Conservation (phyloP, 2,888 invertebrate genomes). For the Nymphalis c-album region DNA sequence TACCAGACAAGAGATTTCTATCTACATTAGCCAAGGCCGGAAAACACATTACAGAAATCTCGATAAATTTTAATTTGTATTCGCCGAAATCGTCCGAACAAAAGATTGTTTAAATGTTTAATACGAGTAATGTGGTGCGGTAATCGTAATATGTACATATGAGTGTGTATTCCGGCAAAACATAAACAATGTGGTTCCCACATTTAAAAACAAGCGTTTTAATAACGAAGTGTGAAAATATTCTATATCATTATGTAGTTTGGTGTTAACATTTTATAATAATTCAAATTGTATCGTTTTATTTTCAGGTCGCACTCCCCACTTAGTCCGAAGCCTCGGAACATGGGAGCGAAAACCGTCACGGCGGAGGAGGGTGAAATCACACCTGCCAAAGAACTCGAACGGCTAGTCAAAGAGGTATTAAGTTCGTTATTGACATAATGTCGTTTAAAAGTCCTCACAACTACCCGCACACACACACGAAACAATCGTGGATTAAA, state of each 20-base stretch:
- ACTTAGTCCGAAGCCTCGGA: slow-evolving; percentile 82
- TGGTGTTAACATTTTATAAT: background rate
- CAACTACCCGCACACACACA: too few species aligned
- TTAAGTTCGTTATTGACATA: slow-evolving; percentile 29
- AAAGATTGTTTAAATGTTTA: slow-evolving; percentile 1
- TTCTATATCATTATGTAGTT: slow-evolving; percentile 1
- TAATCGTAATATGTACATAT: background rate
- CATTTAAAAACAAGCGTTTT: slow-evolving; percentile 7
- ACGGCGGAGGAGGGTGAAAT: slow-evolving; percentile 82
- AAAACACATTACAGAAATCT: slow-evolving; percentile 1
- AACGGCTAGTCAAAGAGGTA: slow-evolving; percentile 87
- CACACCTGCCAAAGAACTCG: slow-evolving; percentile 86
- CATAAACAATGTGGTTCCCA: slow-evolving; percentile 7
- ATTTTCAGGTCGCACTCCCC: slow-evolving; percentile 83
- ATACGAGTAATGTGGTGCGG: background rate
- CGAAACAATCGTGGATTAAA: too few species aligned
- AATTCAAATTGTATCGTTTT: slow-evolving; percentile 12
- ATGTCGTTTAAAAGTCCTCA: background rate
- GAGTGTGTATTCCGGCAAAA: background rate
- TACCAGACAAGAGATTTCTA: background rate
- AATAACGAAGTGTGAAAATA: slow-evolving; percentile 10
- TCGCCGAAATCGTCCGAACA: slow-evolving; percentile 1
- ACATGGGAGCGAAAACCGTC: slow-evolving; percentile 74
- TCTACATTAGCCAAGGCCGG: slow-evolving; percentile 3
- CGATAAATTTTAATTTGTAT: background rate